Conservation (phyloP, 2,113 vertebrate genomes). For the Eidolon helvum region DNA sequence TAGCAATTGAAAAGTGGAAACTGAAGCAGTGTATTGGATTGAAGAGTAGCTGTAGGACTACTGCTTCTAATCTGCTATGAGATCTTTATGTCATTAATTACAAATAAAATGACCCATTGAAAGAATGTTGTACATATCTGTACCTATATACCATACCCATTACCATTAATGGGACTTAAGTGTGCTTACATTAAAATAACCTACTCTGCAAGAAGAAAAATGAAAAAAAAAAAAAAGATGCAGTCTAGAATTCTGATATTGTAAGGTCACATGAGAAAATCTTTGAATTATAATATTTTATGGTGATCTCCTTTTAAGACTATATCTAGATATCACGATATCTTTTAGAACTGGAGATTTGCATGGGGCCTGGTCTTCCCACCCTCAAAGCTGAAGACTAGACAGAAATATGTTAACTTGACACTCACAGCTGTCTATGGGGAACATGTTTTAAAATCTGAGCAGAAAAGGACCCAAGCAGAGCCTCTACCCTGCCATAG, state of each 20-base stretch:
- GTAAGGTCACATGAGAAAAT: background rate
- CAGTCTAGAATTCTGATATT: background rate
- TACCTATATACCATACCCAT: background rate
- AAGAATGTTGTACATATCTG: background rate
- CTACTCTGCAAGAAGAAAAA: background rate
- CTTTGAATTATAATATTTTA: background rate
- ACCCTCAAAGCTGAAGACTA: background rate
- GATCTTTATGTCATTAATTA: background rate
- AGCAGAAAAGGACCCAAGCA: background rate
- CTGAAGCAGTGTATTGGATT: background rate
- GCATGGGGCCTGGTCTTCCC: rapidly evolving
- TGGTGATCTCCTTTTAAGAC: background rate
- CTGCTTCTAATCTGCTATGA: background rate
- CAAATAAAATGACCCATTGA: background rate
- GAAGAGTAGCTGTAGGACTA: background rate
- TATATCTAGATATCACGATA: background rate
- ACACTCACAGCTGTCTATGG: background rate
- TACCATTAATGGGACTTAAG: background rate
- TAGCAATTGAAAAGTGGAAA: background rate
- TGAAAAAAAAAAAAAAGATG: background rate
- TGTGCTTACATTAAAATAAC: background rate
- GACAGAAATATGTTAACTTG: background rate
- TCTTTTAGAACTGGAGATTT: background rate
- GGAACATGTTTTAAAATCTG: background rate
- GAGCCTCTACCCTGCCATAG: background rate